Evolutionary conservation across 2,113 vertebrate genomes (phyloP).

Genomic region (Vombatus ursinus): DNA sequence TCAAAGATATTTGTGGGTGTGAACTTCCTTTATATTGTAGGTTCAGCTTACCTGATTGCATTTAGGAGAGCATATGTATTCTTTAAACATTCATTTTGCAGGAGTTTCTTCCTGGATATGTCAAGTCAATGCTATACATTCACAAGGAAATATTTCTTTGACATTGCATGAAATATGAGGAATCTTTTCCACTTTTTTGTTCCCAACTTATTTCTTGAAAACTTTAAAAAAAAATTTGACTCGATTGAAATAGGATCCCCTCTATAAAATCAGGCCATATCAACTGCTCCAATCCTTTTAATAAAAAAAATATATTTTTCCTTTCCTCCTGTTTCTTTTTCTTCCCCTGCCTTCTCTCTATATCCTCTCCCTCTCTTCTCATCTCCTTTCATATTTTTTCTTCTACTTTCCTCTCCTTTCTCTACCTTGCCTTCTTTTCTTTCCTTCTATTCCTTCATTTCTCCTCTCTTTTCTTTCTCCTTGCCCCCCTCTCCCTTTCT

Average conservation of each 20-base stretch:
- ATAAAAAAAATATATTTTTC: background rate
- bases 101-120: slow-evolving; percentile 78
- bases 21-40: slow-evolving; percentile 73
- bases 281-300: slow-evolving; percentile 8
- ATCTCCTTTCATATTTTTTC: background rate
- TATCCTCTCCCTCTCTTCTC: background rate
- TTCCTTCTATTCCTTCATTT: background rate
- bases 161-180: slow-evolving; percentile 75
- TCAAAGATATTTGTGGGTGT: slow-evolving; percentile 78
- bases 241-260: slow-evolving; percentile 27
- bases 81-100: slow-evolving; percentile 72
- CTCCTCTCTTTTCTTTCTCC: background rate
- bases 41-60: slow-evolving; percentile 74
- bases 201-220: slow-evolving; percentile 43
- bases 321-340: background rate
- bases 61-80: slow-evolving; percentile 77
- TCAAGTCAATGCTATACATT: slow-evolving; percentile 77
- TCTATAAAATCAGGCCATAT: background rate
- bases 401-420: background rate
- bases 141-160: slow-evolving; percentile 74
- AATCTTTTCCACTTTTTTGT: slow-evolving; percentile 68
- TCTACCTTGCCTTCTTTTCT: background rate
- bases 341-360: background rate
- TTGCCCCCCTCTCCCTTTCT: background rate
- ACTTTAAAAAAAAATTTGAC: background rate